Percentiles rank a stretch among this genome's conserved stretches.
phyloP scores from a whole-genome alignment of 1,140 invertebrate species.

The Ylistrum balloti region DNA sequence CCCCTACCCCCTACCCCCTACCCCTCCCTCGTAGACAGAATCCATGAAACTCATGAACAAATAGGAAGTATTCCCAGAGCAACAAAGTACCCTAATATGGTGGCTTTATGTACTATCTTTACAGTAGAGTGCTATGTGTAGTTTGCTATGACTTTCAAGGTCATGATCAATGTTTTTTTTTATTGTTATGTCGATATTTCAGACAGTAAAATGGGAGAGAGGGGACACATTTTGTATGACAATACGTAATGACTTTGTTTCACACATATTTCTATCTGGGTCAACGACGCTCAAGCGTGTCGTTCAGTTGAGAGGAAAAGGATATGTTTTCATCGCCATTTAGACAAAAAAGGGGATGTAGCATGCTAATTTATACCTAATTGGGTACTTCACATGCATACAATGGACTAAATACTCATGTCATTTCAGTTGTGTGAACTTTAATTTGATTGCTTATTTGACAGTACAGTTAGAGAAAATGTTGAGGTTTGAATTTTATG shows the following conservation, averaged over 20 bases:
- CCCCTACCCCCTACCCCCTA: too few relatives aligned
- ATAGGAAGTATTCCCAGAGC: too few relatives aligned
- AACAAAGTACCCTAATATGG: too few relatives aligned
- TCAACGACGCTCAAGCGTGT: conserved; percentile 1
- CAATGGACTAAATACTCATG: not conserved
- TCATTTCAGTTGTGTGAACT: not conserved
- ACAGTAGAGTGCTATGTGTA: too few relatives aligned
- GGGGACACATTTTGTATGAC: not conserved
- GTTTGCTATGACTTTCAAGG: too few relatives aligned
- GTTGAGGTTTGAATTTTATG: not conserved
- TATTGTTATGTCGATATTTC: too few relatives aligned
- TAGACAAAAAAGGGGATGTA: not conserved
- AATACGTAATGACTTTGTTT: not conserved
- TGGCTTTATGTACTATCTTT: too few relatives aligned
- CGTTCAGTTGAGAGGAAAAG: not conserved
- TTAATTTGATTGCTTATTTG: not conserved
- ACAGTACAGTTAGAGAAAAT: not conserved
- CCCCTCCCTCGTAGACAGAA: too few relatives aligned
- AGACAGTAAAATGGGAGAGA: too few relatives aligned
- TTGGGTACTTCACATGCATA: not conserved
- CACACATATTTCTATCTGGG: conserved; percentile 21
- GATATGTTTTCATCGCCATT: not conserved
- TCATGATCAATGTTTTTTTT: too few relatives aligned
- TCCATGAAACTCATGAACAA: too few relatives aligned
- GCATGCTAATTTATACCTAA: not conserved